Evolutionary conservation across 2,888 invertebrate species (phyloP).

Genomic region (Orthosia incerta): DNA sequence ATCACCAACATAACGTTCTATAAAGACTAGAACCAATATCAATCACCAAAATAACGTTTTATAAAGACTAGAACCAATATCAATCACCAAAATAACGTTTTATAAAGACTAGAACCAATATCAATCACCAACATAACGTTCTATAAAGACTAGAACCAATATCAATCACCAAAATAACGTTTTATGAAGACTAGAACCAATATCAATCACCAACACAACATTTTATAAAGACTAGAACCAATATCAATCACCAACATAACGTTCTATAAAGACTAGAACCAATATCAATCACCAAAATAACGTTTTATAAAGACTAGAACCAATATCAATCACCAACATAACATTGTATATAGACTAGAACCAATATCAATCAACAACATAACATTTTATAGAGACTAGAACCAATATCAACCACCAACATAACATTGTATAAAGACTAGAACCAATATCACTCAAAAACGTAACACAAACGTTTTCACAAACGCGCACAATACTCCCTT

Average conservation of each 20-base stretch:
- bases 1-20: not conserved
- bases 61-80: no score
- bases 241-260: not conserved
- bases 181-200: not conserved
- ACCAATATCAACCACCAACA: not conserved
- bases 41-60: not conserved
- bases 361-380: not conserved
- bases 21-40: no score
- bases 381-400: not conserved
- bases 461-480: slow-evolving; percentile 29
- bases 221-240: not conserved
- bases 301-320: not conserved
- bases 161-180: not conserved
- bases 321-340: not conserved
- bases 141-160: no score
- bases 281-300: not conserved
- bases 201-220: not conserved
- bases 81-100: not conserved
- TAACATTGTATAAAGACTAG: not conserved
- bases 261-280: not conserved
- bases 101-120: no score
- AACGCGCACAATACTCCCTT: slow-evolving; percentile 44
- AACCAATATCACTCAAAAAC: slow-evolving; percentile 28
- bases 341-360: not conserved
- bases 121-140: not conserved